These are phyloP conservation scores for Quadroppia sp. DNA, from an alignment of 2,888 invertebrate species.

Conservation along the genomic window DNA sequence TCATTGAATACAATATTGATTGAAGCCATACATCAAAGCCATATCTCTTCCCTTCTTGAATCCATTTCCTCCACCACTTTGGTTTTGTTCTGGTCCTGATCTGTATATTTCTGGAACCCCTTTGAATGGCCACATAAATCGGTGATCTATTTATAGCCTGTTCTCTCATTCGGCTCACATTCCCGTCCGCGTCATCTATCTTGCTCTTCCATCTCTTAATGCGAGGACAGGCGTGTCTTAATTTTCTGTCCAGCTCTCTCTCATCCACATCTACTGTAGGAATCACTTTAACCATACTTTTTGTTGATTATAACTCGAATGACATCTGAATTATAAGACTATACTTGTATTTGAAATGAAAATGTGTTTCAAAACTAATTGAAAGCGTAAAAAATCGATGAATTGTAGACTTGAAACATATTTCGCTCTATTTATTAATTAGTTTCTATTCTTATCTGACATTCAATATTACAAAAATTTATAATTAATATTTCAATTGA, in stretches of 20 bases:
- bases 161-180: background rate
- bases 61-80: conserved; percentile 20
- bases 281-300: background rate
- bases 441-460: conserved; percentile 24
- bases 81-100: conserved; percentile 10
- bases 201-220: conserved; percentile 3
- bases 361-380: too few species aligned
- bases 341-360: too few species aligned
- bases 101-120: conserved; percentile 9
- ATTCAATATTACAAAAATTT: background rate
- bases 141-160: conserved; percentile 6
- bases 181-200: conserved; percentile 1
- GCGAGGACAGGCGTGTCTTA: conserved; percentile 21
- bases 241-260: background rate
- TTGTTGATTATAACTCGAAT: background rate
- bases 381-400: background rate
- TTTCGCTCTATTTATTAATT: conserved; percentile 10
- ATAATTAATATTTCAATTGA: too few species aligned
- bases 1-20: background rate
- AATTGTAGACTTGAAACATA: conserved; percentile 4
- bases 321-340: background rate
- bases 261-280: background rate
- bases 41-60: conserved; percentile 6
- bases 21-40: background rate
- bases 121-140: conserved; percentile 17